phyloP scores from a whole-genome alignment of 2,113 vertebrate genomes.

The Varanus salvator region DNA sequence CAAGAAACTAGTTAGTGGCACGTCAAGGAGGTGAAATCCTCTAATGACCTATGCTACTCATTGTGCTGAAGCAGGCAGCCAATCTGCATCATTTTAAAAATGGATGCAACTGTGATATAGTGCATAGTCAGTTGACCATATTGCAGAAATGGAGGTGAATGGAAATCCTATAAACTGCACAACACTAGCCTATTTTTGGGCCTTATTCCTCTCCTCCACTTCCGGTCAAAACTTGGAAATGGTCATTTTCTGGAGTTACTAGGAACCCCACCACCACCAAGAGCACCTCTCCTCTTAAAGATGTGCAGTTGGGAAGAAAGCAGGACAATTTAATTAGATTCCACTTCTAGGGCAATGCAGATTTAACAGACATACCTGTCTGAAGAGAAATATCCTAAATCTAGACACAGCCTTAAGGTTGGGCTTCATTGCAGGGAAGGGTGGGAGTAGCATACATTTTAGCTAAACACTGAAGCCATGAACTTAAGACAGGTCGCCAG shows the following conservation, averaged over 20 bases:
- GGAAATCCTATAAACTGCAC: background rate
- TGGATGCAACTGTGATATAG: background rate
- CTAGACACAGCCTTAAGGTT: background rate
- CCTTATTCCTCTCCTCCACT: background rate
- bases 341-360: background rate
- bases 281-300: background rate
- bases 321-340: background rate
- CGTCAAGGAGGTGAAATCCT: background rate
- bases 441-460: background rate
- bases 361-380: background rate
- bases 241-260: background rate
- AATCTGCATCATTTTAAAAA: background rate
- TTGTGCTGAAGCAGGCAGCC: background rate
- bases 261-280: background rate
- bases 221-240: background rate
- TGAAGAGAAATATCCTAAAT: background rate
- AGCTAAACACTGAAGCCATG: background rate
- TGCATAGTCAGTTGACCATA: background rate
- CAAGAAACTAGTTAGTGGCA: background rate
- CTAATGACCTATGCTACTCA: background rate
- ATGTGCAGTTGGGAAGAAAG: background rate
- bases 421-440: background rate
- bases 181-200: too few relatives aligned
- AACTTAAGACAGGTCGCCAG: background rate
- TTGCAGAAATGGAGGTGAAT: background rate